phyloP scores from a whole-genome alignment of 2,888 invertebrate genomes.

The Phalera bucephala region DNA sequence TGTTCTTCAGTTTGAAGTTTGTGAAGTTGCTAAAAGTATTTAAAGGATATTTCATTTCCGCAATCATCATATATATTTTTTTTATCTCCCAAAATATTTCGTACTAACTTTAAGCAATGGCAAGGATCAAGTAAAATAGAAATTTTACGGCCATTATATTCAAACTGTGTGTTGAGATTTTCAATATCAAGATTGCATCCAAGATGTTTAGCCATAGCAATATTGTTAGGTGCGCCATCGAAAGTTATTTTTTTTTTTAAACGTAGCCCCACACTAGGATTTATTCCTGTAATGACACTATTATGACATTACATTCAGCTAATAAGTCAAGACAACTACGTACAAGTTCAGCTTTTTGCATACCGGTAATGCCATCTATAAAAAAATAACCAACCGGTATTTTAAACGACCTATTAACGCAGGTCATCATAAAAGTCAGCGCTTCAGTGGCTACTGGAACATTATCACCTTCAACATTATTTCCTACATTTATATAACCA shows the following conservation, averaged over 20 bases:
- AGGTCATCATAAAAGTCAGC: conserved; percentile 11
- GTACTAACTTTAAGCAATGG: conserved; percentile 5
- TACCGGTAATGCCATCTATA: background rate
- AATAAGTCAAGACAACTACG: conserved; percentile 1
- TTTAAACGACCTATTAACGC: conserved; percentile 8
- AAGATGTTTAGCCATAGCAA: conserved; percentile 4
- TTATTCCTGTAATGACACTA: no score
- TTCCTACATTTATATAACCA: conserved; percentile 7
- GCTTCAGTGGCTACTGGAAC: conserved; percentile 7
- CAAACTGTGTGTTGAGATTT: background rate
- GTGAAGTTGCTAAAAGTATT: background rate
- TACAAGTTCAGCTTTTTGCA: background rate
- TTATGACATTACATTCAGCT: background rate
- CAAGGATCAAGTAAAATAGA: conserved; percentile 6
- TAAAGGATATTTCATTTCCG: background rate
- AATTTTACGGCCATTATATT: background rate
- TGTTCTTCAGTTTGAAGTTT: background rate
- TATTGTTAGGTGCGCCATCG: conserved; percentile 6
- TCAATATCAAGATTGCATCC: conserved; percentile 1
- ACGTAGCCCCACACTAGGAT: no score
- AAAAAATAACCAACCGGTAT: conserved; percentile 12
- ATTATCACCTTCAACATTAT: conserved; percentile 4
- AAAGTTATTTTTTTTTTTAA: conserved; percentile 6
- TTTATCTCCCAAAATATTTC: background rate
- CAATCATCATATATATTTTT: background rate